Percentiles rank a stretch among this genome's conserved stretches.
Evolutionary conservation across 2,113 vertebrate genomes (phyloP).

Genomic region (Suricata suricatta): DNA sequence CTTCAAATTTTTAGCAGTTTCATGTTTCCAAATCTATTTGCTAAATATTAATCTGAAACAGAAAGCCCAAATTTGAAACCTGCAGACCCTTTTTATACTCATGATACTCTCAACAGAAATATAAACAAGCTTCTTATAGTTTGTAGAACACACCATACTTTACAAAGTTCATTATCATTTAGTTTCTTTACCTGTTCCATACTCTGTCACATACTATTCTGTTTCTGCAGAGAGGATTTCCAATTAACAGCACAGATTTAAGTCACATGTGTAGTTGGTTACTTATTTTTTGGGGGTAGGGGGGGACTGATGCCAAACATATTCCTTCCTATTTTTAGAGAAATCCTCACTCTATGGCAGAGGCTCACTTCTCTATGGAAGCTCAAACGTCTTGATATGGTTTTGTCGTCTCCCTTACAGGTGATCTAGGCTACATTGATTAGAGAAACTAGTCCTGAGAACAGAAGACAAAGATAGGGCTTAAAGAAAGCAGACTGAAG

Average conservation of each 20-base stretch:
- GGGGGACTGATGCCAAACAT: neutral
- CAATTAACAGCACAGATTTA: neutral
- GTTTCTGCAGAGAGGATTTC: constrained; percentile 19
- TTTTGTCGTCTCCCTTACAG: neutral
- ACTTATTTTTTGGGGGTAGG: neutral
- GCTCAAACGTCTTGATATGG: neutral
- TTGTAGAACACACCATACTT: neutral
- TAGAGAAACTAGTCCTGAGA: neutral
- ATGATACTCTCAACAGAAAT: neutral
- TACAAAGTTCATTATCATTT: neutral
- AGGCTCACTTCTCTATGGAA: neutral
- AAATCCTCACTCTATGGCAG: constrained; percentile 4
- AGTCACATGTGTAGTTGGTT: neutral
- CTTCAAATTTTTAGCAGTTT: neutral
- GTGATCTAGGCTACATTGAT: neutral
- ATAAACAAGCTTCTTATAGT: neutral
- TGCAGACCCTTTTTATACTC: neutral
- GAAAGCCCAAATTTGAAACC: neutral
- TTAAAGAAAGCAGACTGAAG: neutral
- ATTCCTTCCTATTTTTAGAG: neutral
- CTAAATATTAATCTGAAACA: neutral
- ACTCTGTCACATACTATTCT: neutral
- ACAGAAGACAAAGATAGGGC: neutral
- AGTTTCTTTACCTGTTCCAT: neutral
- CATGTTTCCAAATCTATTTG: neutral